These are phyloP conservation scores for Rhynchomys soricoides DNA, from an alignment of 2,113 vertebrate species.

Conservation along the genomic window DNA sequence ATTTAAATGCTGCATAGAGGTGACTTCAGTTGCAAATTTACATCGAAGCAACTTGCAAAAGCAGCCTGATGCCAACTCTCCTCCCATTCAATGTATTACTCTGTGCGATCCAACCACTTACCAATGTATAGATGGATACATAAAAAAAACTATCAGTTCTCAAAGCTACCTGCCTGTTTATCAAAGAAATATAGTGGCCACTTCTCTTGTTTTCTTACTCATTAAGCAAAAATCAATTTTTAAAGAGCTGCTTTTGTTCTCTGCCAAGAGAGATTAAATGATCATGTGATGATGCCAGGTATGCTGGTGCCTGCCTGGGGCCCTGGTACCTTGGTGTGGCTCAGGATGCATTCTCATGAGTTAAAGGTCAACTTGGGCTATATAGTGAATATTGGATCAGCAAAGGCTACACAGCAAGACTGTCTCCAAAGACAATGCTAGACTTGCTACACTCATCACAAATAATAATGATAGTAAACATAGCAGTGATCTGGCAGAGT, in stretches of 20 bases:
- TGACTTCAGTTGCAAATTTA: neutral
- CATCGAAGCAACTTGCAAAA: constrained; percentile 30
- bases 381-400: neutral
- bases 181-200: neutral
- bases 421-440: neutral
- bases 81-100: neutral
- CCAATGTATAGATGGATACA: neutral
- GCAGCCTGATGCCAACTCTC: neutral
- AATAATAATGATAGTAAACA: neutral
- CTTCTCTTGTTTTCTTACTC: neutral
- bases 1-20: constrained; percentile 5
- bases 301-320: neutral
- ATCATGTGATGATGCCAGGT: neutral
- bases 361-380: neutral
- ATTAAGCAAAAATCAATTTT: neutral
- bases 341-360: neutral
- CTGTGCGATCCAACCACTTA: neutral
- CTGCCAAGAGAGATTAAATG: neutral
- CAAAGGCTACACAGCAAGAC: neutral
- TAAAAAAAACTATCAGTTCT: neutral
- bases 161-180: neutral
- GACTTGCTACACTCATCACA: neutral
- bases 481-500: neutral
- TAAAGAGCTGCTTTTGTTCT: constrained; percentile 37
- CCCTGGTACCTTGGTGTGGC: no score